A percentile compares a stretch with the other conserved stretches of the same genome.
Evolutionary conservation across 2,797 vertebrate species (phyloP).

Genomic region (Pampus argenteus): DNA sequence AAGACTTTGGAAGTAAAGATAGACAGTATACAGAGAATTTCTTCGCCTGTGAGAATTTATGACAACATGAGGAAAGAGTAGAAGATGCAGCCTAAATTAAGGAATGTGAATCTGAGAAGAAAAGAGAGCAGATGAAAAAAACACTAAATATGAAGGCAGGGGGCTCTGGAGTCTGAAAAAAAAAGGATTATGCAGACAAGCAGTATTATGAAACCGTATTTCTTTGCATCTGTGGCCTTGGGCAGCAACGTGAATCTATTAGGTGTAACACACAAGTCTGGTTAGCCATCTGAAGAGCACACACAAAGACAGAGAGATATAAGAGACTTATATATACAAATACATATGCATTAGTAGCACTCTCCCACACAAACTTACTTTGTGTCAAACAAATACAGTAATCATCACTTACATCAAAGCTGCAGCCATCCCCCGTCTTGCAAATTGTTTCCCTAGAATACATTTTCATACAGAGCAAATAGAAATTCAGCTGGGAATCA

Average conservation of each 20-base stretch:
- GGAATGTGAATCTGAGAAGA: conserved; percentile 31
- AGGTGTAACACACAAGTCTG: conserved; percentile 17
- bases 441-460: conserved; percentile 3
- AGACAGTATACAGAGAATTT: conserved; percentile 35
- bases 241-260: conserved; percentile 42
- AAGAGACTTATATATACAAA: not conserved
- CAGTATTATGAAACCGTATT: conserved; percentile 52
- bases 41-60: conserved; percentile 35
- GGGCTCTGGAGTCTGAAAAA: conserved; percentile 30
- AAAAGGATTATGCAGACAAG: conserved; percentile 50
- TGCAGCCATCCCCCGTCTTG: not conserved
- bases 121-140: conserved; percentile 30
- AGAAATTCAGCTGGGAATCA: conserved; percentile 21
- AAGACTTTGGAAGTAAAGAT: conserved; percentile 3
- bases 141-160: conserved; percentile 20
- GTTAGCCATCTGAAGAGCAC: conserved; percentile 19
- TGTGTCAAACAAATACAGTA: not conserved
- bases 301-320: conserved; percentile 4
- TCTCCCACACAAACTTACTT: not conserved
- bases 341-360: not conserved
- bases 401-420: not conserved
- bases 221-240: conserved; percentile 44
- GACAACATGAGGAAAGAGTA: conserved; percentile 27
- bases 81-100: conserved; percentile 53
- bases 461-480: conserved; percentile 8